Evolutionary conservation across 2,888 invertebrate species (phyloP).

Genomic region (Aporophyla lueneburgensis): DNA sequence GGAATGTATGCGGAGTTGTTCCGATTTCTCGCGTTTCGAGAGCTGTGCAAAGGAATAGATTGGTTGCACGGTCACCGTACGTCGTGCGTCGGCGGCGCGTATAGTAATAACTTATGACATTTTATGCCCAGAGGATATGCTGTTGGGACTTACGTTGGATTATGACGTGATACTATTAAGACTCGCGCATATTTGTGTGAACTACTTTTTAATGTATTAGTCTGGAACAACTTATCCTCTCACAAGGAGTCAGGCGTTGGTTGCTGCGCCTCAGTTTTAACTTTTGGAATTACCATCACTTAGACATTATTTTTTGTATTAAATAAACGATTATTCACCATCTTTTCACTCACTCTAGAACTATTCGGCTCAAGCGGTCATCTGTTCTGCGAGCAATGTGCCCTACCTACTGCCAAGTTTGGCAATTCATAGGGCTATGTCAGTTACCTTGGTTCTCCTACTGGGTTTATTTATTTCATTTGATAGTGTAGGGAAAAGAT

Average conservation of each 20-base stretch:
- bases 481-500: too few relatives aligned
- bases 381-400: too few relatives aligned
- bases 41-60: slow-evolving; percentile 30
- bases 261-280: neutral
- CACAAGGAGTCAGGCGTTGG: too few relatives aligned
- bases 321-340: too few relatives aligned
- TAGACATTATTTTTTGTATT: neutral
- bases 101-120: slow-evolving; percentile 7
- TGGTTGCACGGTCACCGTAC: slow-evolving; percentile 19
- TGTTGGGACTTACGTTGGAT: neutral
- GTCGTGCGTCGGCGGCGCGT: neutral
- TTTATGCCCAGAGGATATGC: neutral
- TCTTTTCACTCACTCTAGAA: too few relatives aligned
- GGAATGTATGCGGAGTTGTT: slow-evolving; percentile 7
- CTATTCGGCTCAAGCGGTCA: too few relatives aligned
- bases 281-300: neutral
- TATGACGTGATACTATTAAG: neutral
- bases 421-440: too few relatives aligned
- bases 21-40: slow-evolving; percentile 3
- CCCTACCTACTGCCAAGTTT: too few relatives aligned
- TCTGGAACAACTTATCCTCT: neutral
- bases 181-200: neutral
- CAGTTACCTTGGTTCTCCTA: too few relatives aligned
- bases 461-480: too few relatives aligned
- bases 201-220: neutral